Evolutionary conservation across 2,113 vertebrate species (phyloP), one percentile per base, ranked within the genome.

Genomic region (Synchiropus splendidus): DNA sequence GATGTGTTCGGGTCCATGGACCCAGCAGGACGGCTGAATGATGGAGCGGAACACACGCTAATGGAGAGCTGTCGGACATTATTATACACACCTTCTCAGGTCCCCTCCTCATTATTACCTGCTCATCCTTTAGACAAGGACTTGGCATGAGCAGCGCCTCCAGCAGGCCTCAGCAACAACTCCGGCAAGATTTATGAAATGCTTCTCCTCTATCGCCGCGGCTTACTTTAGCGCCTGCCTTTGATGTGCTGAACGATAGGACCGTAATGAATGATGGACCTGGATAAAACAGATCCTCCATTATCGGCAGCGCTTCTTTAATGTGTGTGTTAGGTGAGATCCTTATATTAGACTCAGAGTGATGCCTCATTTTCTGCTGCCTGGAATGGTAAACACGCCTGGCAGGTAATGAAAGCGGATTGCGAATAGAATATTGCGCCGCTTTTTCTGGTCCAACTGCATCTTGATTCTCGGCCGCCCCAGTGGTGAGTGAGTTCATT

Each of bases 111-210:
- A 72, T 74, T 71, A 71, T 60, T 39, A 45, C 56, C 52, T 37
- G 35, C 54, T 62, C 50, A 58, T 71, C 52, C 52, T 36, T 60
- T 51, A 42, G 64, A 42, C 44, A 36, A 49, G 37, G 36, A 45
- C 45, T 42, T 43, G 61, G 56, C 48, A 51, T 42, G 42, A 64
- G 48, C 48, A 16, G 17, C 36, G 50, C 63, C 51, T 35, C 37
- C 30, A 46, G 61, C 58, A 47, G 44, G 49, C 55, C 54, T 54
- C 45, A 41, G 51, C 61, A 53, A 36, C 54, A 48, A 6, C 15
- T 51, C 30, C 12, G 49, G 40, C 31, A 49, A 45, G 27, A 69
- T 54, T 59, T 64, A 72, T 72, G 56, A 53, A 51, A 73, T 52
- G 31, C 54, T 46, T 33, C 17, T 31, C 37, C 18, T 51, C 37